Evolutionary conservation across 2,797 vertebrate species (phyloP), one percentile per base, ranked within the genome.

Genomic region (Danio kyathit): DNA sequence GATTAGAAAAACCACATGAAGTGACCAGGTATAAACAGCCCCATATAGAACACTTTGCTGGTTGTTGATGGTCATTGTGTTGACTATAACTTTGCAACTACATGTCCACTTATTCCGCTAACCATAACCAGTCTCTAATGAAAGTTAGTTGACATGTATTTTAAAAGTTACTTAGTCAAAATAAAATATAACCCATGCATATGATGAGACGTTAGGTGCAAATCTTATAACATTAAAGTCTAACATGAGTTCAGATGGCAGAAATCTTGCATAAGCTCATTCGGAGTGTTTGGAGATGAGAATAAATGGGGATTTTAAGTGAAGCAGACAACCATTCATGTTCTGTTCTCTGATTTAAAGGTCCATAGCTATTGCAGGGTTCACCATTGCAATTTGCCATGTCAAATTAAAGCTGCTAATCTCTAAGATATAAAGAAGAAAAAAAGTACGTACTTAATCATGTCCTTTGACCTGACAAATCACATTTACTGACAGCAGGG

Each of bases 241-340:
- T 46, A 38, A 74, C 56, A 29, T 44, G 43, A 21, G 13, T 13
- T 43, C 38, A 70, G 48, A 59, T 52, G 6, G 6, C 1, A n/a
- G 41, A 81, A 59, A 76, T 14, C 16, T 65, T 54, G 41, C 46
- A 52, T 43, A 19, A 61, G 40, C 44, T 65, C 21, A 51, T 66
- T 79, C 48, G 48, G 51, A 51, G 56, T 29, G 65, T 63, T 54
- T 46, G 54, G 60, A 79, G 21, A 57, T 60, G 59, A 40, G 17
- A 66, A 54, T 79, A 51, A 52, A 51, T 43, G 49, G 49, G 51
- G 5, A 44, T 12, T 64, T 59, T 21, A 79, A 54, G 38, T 4
- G 7, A 14, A 38, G 12, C 13, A 38, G 8, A 70, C 5, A 57
- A n/a, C 10, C 38, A n/a, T 51, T 76, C 10, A 21, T n/a, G 43